These are phyloP conservation scores for Steinernema scapterisci DNA, from an alignment of 2,888 invertebrate genomes.

Conservation along the genomic window DNA sequence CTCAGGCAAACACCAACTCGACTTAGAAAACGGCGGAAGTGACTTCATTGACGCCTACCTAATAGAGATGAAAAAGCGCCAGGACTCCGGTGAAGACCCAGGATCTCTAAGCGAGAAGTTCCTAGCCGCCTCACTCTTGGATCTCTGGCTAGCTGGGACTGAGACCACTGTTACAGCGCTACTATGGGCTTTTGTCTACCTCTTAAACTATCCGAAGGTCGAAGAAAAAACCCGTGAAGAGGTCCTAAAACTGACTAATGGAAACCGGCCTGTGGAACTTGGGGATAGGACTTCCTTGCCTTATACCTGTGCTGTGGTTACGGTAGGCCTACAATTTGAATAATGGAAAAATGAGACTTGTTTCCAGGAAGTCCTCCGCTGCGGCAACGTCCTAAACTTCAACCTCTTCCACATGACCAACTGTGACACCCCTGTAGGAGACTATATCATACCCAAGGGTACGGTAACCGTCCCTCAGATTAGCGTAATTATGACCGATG, in stretches of 20 bases:
- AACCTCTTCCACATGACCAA: slow-evolving; percentile 9
- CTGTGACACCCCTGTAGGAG: background rate
- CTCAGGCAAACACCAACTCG: background rate
- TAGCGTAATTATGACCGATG: background rate
- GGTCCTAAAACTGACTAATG: background rate
- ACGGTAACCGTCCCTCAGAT: background rate
- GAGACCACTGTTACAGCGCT: background rate
- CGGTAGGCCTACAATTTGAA: background rate
- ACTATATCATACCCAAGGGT: background rate
- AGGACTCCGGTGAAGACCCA: background rate
- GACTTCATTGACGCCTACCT: background rate
- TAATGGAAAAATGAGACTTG: background rate
- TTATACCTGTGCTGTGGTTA: background rate
- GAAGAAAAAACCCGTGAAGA: background rate
- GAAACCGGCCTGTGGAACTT: background rate
- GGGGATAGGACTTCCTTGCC: background rate
- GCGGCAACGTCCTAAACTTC: slow-evolving; percentile 9
- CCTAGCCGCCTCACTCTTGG: background rate
- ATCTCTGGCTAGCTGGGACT: background rate
- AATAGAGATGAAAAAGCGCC: background rate
- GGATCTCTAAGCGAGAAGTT: background rate
- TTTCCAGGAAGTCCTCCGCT: slow-evolving; percentile 12
- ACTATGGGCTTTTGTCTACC: background rate
- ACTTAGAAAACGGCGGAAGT: background rate
- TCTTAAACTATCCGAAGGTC: background rate